Percentiles rank a stretch among this genome's conserved stretches.
Conservation (phyloP, 2,113 vertebrate genomes). For the Leucoraja erinaceus region DNA sequence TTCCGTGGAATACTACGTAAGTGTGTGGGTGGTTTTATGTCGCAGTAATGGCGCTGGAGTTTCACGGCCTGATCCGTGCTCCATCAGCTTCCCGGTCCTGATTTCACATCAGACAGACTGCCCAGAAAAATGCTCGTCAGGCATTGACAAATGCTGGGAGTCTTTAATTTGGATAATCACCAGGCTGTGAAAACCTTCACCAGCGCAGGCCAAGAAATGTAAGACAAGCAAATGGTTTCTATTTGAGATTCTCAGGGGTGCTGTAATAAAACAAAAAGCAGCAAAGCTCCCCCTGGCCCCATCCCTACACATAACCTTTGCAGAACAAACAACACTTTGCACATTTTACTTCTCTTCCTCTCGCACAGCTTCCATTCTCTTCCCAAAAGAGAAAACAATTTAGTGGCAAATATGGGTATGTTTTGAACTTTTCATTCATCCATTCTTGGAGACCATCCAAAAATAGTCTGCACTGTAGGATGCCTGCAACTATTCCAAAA, state of each 20-base stretch:
- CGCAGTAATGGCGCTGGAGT: background rate
- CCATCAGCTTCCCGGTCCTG: background rate
- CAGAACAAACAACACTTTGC: background rate
- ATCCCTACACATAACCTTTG: background rate
- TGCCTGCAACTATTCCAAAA: background rate
- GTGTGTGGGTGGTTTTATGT: background rate
- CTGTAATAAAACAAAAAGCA: background rate
- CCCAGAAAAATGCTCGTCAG: background rate
- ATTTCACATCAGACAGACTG: background rate
- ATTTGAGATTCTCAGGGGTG: background rate
- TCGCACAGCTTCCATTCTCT: background rate
- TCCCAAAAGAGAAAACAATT: background rate
- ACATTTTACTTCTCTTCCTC: background rate
- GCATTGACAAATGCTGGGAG: background rate
- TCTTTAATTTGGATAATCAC: no score
- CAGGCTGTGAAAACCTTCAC: background rate
- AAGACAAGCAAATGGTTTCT: background rate
- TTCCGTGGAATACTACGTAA: background rate
- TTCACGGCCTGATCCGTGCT: background rate
- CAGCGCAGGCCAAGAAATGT: background rate
- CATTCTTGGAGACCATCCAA: no score
- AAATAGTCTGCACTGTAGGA: no score
- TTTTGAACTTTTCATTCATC: background rate
- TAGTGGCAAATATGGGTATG: background rate
- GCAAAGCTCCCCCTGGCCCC: background rate